Conservation (phyloP, 2,113 vertebrate genomes). For the Taxidea taxus region DNA sequence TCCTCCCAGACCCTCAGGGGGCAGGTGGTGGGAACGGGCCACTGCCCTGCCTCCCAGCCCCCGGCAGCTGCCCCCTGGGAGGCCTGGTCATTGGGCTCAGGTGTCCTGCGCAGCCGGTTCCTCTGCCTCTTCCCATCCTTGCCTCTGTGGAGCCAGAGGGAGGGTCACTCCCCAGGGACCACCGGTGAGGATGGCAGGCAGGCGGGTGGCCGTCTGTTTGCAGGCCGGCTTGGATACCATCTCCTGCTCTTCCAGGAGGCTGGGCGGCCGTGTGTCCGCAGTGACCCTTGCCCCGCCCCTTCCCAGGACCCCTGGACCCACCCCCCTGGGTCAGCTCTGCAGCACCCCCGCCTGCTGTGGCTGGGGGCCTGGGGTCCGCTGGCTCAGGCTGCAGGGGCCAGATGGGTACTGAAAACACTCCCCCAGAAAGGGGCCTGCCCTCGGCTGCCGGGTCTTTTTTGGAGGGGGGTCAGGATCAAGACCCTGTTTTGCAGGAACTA, state of each 20-base stretch:
- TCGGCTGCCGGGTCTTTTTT: rapidly evolving
- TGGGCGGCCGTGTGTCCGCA: neutral
- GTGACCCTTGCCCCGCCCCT: neutral
- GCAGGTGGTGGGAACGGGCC: constrained; percentile 48
- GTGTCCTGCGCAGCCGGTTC: constrained; percentile 64
- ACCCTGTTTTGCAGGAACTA: neutral
- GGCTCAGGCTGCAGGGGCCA: neutral
- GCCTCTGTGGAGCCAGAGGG: neutral
- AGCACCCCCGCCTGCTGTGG: neutral
- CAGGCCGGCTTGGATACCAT: neutral
- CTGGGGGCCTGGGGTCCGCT: rapidly evolving
- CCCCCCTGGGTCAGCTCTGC: neutral
- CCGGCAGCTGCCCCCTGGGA: neutral
- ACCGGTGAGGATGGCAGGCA: neutral
- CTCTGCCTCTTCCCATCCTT: neutral
- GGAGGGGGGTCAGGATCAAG: rapidly evolving
- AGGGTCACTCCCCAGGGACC: constrained; percentile 40
- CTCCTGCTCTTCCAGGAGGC: neutral
- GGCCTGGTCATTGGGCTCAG: constrained; percentile 61
- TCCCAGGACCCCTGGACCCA: constrained; percentile 22
- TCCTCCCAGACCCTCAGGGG: neutral
- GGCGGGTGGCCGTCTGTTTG: neutral
- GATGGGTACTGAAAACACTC: neutral
- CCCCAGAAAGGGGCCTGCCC: rapidly evolving
- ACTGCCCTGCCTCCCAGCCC: constrained; percentile 33